Conservation (phyloP, 2,797 vertebrate species). For the Pempheris klunzingeri region DNA sequence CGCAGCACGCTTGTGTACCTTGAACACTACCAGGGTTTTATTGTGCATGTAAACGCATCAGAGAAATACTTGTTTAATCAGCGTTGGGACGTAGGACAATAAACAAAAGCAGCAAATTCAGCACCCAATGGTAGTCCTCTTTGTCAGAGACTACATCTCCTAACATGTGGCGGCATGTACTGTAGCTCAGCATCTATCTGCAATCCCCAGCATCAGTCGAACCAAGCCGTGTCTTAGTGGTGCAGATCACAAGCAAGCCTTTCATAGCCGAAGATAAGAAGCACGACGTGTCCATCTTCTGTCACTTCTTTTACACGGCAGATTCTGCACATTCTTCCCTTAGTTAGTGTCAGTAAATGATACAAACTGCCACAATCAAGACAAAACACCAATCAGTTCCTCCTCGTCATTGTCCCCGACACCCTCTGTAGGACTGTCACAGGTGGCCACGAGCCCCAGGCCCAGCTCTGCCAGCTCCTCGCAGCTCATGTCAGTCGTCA, state of each 20-base stretch:
- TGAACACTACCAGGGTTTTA: constrained; percentile 15
- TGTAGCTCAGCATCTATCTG: constrained; percentile 8
- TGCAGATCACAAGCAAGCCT: constrained; percentile 14
- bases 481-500: constrained; percentile 84
- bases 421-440: constrained; percentile 79
- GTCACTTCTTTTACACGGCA: constrained; percentile 2
- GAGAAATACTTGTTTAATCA: constrained; percentile 13
- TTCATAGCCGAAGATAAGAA: not conserved
- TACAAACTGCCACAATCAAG: constrained; percentile 63
- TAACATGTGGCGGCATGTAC: not conserved
- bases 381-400: constrained; percentile 84
- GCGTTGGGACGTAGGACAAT: not conserved
- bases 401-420: constrained; percentile 77
- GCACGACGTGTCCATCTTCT: not conserved
- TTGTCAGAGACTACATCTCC: constrained; percentile 6
- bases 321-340: constrained; percentile 3
- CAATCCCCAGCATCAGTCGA: constrained; percentile 6
- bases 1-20: constrained; percentile 1
- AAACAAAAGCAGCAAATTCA: constrained; percentile 30
- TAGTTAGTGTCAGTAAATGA: not conserved
- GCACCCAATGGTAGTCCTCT: not conserved
- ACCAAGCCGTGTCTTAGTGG: constrained; percentile 12
- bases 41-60: constrained; percentile 31
- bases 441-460: constrained; percentile 84
- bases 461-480: constrained; percentile 86